phyloP scores from a whole-genome alignment of 1,140 invertebrate species.

The Drosophila saltans region DNA sequence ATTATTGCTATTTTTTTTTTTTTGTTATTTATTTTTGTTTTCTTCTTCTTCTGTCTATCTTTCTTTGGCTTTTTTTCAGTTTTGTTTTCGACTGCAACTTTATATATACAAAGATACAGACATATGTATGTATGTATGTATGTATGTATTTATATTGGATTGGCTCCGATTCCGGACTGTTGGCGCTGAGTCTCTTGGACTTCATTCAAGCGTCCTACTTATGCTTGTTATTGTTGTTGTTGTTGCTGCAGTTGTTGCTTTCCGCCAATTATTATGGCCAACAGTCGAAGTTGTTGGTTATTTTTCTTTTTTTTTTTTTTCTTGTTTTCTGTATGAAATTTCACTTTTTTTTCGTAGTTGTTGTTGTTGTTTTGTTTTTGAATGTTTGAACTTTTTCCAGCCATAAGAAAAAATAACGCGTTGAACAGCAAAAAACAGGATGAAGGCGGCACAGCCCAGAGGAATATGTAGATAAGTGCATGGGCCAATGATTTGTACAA shows the following conservation, averaged over 20 bases:
- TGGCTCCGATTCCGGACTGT: constrained; percentile 41
- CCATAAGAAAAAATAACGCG: background rate
- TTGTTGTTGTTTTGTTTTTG: constrained; percentile 27
- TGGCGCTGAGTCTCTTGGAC: constrained; percentile 25
- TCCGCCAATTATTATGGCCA: constrained; percentile 69
- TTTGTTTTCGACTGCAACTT: constrained; percentile 8
- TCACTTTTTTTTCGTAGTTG: constrained; percentile 45
- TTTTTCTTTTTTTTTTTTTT: constrained; percentile 20
- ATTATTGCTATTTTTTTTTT: constrained; percentile 4
- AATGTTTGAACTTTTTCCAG: constrained; percentile 9
- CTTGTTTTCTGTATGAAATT: constrained; percentile 48
- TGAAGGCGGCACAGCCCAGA: constrained; percentile 15
- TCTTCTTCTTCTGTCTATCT: constrained; percentile 22
- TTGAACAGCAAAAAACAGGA: constrained; percentile 15
- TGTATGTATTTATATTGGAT: background rate
- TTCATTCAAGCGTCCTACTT: constrained; percentile 65
- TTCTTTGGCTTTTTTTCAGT: constrained; percentile 36
- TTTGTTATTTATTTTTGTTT: constrained; percentile 20
- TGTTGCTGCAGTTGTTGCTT: constrained; percentile 32
- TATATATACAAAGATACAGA: background rate
- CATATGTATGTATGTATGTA: no score
- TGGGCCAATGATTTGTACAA: constrained; percentile 18
- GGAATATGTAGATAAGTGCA: constrained; percentile 20
- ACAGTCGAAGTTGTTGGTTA: constrained; percentile 31
- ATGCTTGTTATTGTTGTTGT: constrained; percentile 22